These are phyloP conservation scores for Neodiprion pinetum DNA, from an alignment of 1,140 invertebrate species.

Conservation along the genomic window DNA sequence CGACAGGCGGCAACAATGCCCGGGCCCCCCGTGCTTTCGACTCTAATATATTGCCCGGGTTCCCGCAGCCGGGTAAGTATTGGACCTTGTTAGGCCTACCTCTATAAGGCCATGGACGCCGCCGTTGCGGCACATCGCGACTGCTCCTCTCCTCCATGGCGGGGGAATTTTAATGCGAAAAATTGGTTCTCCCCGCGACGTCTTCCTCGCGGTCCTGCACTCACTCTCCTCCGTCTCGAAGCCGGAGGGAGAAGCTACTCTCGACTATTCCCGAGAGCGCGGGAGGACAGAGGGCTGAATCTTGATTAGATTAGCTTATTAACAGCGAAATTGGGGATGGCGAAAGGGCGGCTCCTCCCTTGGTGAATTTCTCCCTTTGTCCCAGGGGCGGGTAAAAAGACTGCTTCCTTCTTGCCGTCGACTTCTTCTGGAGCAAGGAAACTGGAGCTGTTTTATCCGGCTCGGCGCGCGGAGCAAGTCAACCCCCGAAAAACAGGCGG, in stretches of 20 bases:
- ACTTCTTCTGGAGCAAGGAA: neutral
- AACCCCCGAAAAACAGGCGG: neutral
- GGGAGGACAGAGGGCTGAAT: neutral
- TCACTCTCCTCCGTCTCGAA: neutral
- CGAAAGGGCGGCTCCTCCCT: too few species aligned
- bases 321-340: neutral
- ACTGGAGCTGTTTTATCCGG: too few species aligned
- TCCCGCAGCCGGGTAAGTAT: constrained; percentile 55
- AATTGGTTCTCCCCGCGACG: constrained; percentile 48
- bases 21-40: constrained; percentile 56
- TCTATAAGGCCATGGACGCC: constrained; percentile 53
- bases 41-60: constrained; percentile 59
- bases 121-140: constrained; percentile 18
- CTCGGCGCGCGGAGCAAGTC: too few species aligned
- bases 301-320: neutral
- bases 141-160: constrained; percentile 29
- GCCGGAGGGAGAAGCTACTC: neutral
- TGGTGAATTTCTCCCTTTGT: neutral
- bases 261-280: neutral
- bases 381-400: neutral
- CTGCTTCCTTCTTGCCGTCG: neutral
- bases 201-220: constrained; percentile 20
- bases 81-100: constrained; percentile 58
- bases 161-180: constrained; percentile 61
- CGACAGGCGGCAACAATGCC: constrained; percentile 57